Base-by-base conservation (phyloP, 1,140 invertebrate species). In the Drosophila ironensis region DNA sequence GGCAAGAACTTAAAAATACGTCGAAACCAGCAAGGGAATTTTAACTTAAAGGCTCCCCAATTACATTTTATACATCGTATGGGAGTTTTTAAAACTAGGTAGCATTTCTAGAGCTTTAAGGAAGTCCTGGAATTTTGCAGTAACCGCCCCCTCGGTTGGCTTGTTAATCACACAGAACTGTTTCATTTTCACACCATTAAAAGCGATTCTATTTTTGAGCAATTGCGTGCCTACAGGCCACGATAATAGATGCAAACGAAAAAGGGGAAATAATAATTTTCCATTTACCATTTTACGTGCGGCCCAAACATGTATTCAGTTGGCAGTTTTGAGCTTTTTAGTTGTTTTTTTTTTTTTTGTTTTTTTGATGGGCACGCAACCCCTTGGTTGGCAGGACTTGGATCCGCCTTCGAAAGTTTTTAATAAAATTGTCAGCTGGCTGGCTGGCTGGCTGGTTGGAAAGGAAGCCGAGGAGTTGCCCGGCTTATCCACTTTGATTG, bases 401-500 rank as follows among this genome's bases (percentile, higher is more conserved):
- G 44, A 50, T 19, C 22, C 20, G 24, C 30, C 30, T 17, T 37
- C 14, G 7, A 20, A 27, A 61, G 57, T n/a, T 27, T 56, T 50
- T 61, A 8, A 61, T 47, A 61, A 60, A 46, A 61, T 63, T 61
- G 59, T 27, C 54, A 57, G 33, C 42, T 7, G n/a, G 9, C 25
- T 37, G 14, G 6, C 2, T 1, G n/a, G 2, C 11, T 37, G 14
- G 12, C 14, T 37, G 33, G 14, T n/a, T 16, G 33, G 14, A 17
- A 33, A 33, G n/a, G 30, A 46, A 20, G n/a, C n/a, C n/a, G n/a
- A n/a, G n/a, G 22, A 17, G 17, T 37, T 47, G 1, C 33, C 28
- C n/a, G 11, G 19, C 59, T 61, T 37, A 48, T 45, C 24, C 33
- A 48, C n/a, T 47, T 38, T 61, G 59, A 63, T 63, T 63, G 57